Percentiles rank a stretch among this genome's conserved stretches.
phyloP scores from a whole-genome alignment of 2,797 vertebrate species.

The Hippopotamyrus pictus region DNA sequence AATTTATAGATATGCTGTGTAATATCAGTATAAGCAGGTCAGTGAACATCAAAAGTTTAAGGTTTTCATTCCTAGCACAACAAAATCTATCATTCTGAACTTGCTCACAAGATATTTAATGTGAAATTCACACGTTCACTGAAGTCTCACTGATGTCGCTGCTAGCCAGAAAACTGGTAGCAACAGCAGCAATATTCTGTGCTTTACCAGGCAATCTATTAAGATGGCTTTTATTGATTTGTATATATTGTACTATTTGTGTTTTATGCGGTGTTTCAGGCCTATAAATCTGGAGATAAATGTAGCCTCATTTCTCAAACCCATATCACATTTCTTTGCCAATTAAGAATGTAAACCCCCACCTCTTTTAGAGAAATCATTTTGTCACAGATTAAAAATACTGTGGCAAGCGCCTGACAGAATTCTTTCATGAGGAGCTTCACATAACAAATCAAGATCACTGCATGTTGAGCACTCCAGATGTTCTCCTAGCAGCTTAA shows the following conservation, averaged over 20 bases:
- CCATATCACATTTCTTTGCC: neutral
- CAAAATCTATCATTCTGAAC: neutral
- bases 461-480: neutral
- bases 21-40: neutral
- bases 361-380: neutral
- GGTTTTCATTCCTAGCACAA: neutral
- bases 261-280: neutral
- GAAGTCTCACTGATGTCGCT: neutral
- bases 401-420: neutral
- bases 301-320: neutral
- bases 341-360: neutral
- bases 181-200: neutral
- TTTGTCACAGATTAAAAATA: neutral
- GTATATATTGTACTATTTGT: neutral
- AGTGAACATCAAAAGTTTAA: neutral
- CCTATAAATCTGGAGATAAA: neutral
- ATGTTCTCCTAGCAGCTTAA: neutral
- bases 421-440: neutral
- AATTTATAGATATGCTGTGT: neutral
- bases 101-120: neutral
- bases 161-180: neutral
- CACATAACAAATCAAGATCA: neutral
- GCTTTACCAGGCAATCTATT: neutral
- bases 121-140: neutral
- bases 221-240: neutral